Evolutionary conservation across 2,797 vertebrate genomes (phyloP), one percentile per base, ranked within the genome.

Genomic region (Platyrinchus mystaceus): DNA sequence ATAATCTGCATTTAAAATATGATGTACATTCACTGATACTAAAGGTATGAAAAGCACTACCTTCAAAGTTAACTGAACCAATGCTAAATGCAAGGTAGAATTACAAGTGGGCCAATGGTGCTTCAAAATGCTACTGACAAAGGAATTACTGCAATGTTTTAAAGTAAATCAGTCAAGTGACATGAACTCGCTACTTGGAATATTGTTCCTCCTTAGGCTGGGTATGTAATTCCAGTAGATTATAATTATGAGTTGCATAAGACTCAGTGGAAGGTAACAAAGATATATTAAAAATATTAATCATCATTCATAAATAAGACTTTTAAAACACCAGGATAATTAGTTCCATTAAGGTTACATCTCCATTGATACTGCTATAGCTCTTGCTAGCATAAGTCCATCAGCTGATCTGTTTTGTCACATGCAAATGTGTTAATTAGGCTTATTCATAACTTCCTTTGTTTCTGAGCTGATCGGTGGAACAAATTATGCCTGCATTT

Each of bases 1-100:
- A 83, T 85, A 93, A 96, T 85, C 81, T 93, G 81, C 82, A 87
- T 91, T 87, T 87, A 59, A 87, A 93, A 89, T 78, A 36, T 68
- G 66, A 82, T 89, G 49, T 43, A 53, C 30, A 10, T 88, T 90
- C 84, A 75, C 50, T 73, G 90, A 89, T 84, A 79, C 16, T 85
- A 92, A 94, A 83, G 62, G 21, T 71, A 87, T 10, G 79, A 83
- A 75, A 92, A 89, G 62, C 11, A 34, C 32, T 80, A 66, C 73
- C 69, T 94, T 71, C 84, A 83, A 87, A 93, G 43, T 75, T 75
- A 89, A 91, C 53, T 85, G 76, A 93, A 89, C 30, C 53, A 44
- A 64, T 44, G 56, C 30, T 94, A 92, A 96, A 84, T 80, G 60
- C 0, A 0, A 84, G 69, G 50, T 5, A 64, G 79, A 62, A 75